Percentiles rank a stretch among this genome's conserved stretches.
Conservation (phyloP, 2,888 invertebrate genomes). For the Psylliodes chrysocephalus region DNA sequence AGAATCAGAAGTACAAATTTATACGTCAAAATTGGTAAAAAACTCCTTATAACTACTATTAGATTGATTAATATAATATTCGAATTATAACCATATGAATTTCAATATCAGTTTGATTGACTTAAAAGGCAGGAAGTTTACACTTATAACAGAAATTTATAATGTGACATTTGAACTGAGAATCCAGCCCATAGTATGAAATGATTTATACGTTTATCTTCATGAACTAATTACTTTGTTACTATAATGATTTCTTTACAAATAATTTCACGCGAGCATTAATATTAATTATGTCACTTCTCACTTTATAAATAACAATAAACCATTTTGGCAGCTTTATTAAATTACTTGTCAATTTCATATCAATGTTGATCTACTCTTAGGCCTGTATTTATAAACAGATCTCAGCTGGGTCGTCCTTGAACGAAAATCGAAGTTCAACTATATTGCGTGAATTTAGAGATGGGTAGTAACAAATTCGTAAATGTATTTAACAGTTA, state of each 20-base stretch:
- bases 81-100: background rate
- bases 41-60: too few species aligned
- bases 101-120: slow-evolving; percentile 7
- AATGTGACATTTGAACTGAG: slow-evolving; percentile 44
- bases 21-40: too few species aligned
- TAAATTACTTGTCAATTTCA: too few species aligned
- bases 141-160: slow-evolving; percentile 39
- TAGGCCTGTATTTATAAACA: too few species aligned
- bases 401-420: too few species aligned
- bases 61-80: too few species aligned
- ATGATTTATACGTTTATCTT: slow-evolving; percentile 39
- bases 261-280: slow-evolving; percentile 29
- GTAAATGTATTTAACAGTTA: too few species aligned
- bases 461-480: too few species aligned
- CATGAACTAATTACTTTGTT: slow-evolving; percentile 29
- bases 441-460: too few species aligned
- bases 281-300: slow-evolving; percentile 17
- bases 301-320: slow-evolving; percentile 11
- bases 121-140: slow-evolving; percentile 44
- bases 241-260: slow-evolving; percentile 31
- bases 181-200: slow-evolving; percentile 39
- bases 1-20: too few species aligned
- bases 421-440: too few species aligned
- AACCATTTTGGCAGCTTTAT: slow-evolving; percentile 18
- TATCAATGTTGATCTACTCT: background rate